Evolutionary conservation across 2,113 vertebrate genomes (phyloP).

Genomic region (Hemiscyllium ocellatum): DNA sequence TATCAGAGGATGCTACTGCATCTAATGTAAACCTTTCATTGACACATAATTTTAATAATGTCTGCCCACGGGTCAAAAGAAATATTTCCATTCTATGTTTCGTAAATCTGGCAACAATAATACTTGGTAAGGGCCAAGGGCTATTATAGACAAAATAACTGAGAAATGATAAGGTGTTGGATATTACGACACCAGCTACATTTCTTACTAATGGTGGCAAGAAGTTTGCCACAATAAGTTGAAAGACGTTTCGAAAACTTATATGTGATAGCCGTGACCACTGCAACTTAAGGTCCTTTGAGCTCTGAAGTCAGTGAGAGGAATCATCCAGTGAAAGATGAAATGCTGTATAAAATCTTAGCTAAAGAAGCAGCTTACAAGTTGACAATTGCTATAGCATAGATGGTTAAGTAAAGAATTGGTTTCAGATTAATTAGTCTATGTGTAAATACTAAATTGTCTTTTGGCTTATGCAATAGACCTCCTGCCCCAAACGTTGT

Average conservation of each 20-base stretch:
- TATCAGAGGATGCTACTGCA: background rate
- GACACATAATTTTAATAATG: background rate
- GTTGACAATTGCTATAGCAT: background rate
- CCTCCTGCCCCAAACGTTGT: background rate
- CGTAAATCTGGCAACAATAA: background rate
- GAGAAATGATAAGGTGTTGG: background rate
- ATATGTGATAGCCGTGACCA: background rate
- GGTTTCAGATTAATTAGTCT: background rate
- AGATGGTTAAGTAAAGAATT: background rate
- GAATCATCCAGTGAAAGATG: too few relatives aligned
- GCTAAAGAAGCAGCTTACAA: background rate
- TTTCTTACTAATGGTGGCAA: background rate
- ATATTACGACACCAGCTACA: background rate
- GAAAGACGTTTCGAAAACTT: background rate
- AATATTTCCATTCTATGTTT: background rate
- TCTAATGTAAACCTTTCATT: background rate
- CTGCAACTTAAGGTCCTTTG: background rate
- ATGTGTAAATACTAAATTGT: background rate
- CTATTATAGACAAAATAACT: background rate
- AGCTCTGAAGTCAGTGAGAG: background rate
- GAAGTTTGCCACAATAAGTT: background rate
- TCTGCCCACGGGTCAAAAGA: too few relatives aligned
- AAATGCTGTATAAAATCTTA: background rate
- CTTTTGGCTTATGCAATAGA: background rate
- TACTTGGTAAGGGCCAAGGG: background rate